These are phyloP conservation scores for Choloepus didactylus DNA, from an alignment of 2,797 vertebrate species.

Conservation along the genomic window DNA sequence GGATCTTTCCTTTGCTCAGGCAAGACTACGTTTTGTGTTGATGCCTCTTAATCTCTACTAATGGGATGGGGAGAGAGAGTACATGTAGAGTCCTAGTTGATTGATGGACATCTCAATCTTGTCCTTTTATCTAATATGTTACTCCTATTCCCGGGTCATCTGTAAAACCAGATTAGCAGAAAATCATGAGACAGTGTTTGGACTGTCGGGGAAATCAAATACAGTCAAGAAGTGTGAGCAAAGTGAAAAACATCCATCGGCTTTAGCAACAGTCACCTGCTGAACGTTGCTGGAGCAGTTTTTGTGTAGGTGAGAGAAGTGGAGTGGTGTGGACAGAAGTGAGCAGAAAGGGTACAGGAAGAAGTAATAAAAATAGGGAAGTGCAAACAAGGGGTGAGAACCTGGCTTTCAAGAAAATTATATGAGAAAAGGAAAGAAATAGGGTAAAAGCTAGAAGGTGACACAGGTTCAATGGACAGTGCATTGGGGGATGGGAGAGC, in stretches of 20 bases:
- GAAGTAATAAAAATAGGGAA: neutral
- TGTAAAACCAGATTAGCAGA: neutral
- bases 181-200: neutral
- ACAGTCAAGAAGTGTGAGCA: conserved; percentile 8
- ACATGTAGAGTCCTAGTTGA: neutral
- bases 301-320: neutral
- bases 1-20: conserved; percentile 1
- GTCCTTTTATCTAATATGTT: neutral
- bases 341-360: neutral
- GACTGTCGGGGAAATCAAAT: neutral
- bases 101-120: neutral
- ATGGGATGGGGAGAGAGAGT: neutral
- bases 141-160: conserved; percentile 35
- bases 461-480: neutral
- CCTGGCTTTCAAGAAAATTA: conserved; percentile 34
- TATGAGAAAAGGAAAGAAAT: neutral
- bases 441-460: neutral
- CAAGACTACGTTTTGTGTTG: neutral
- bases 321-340: neutral
- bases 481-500: neutral
- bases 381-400: neutral
- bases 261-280: neutral
- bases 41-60: conserved; percentile 41
- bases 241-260: neutral
- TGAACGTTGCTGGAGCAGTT: conserved; percentile 12